Evolutionary conservation across 2,888 invertebrate species (phyloP).

Genomic region (Rhamnusium bicolor): DNA sequence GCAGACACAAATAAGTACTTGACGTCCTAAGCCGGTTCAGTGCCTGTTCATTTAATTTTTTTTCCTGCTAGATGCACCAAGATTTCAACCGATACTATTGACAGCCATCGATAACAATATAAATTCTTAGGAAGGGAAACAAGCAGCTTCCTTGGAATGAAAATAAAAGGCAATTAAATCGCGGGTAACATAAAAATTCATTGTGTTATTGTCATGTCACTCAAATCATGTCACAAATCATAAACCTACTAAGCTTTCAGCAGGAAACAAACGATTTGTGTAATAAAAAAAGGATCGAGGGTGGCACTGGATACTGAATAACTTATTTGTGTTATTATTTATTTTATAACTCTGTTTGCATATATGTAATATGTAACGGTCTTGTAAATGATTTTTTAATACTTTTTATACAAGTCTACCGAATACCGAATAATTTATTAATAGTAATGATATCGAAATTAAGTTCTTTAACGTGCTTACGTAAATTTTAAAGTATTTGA

Average conservation of each 20-base stretch:
- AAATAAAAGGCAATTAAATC: neutral
- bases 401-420: neutral
- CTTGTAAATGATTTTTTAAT: neutral
- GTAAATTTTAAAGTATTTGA: too few relatives aligned
- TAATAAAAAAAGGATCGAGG: neutral
- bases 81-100: conserved; percentile 38
- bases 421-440: neutral
- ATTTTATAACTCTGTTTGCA: neutral
- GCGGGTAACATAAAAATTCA: neutral
- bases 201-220: neutral
- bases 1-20: conserved; percentile 64
- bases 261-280: neutral
- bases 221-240: too few relatives aligned
- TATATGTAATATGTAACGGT: neutral
- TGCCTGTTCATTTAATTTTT: conserved; percentile 61
- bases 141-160: neutral
- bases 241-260: neutral
- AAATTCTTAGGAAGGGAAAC: neutral
- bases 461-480: too few relatives aligned
- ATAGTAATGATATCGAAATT: neutral
- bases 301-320: neutral
- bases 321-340: neutral
- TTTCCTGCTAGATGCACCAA: conserved; percentile 30
- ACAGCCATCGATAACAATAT: conserved; percentile 26
- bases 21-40: conserved; percentile 67